A percentile compares a stretch with the other conserved stretches of the same genome.
phyloP scores from a whole-genome alignment of 2,113 vertebrate species.

The Lophotis ruficrista region DNA sequence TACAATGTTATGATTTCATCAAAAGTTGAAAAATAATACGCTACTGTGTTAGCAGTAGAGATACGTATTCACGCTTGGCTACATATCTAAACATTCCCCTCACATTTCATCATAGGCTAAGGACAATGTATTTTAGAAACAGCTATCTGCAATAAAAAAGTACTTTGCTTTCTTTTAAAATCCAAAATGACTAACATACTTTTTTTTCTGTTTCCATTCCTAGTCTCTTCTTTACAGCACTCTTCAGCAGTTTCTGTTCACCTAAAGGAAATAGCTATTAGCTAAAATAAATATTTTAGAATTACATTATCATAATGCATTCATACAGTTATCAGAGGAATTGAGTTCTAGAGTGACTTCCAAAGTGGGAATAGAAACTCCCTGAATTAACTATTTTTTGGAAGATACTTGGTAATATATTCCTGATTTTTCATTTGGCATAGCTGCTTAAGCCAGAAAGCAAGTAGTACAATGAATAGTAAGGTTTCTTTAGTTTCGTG shows the following conservation, averaged over 20 bases:
- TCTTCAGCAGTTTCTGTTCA: not conserved
- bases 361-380: not conserved
- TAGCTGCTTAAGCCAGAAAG: not conserved
- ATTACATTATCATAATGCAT: not conserved
- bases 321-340: not conserved
- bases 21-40: not conserved
- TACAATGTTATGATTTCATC: not conserved
- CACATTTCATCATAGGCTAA: not conserved
- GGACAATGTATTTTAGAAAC: not conserved
- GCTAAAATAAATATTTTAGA: constrained; percentile 44
- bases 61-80: not conserved
- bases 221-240: not conserved
- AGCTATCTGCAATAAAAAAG: not conserved
- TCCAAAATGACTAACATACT: not conserved
- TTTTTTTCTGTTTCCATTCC: not conserved
- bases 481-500: not conserved
- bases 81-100: not conserved
- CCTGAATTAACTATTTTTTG: not conserved
- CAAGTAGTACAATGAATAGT: not conserved
- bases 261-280: constrained; percentile 12
- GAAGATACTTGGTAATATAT: not conserved
- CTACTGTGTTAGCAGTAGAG: not conserved
- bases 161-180: constrained; percentile 1
- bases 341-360: not conserved
- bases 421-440: not conserved